Base-by-base conservation (phyloP, 2,888 invertebrate genomes). In the Danaus chrysippus region DNA sequence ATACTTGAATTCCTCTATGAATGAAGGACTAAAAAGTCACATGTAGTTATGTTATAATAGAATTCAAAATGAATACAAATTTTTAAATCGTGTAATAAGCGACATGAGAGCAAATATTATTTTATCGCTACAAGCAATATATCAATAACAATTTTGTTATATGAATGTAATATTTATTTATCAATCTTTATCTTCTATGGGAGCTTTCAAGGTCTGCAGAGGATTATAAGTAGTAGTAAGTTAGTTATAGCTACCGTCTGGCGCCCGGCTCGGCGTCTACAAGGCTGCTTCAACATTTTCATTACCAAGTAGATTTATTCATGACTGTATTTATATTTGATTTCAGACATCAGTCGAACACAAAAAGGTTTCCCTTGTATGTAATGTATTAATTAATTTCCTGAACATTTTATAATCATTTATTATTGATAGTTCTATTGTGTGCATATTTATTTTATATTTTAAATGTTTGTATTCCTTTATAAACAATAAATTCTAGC, bases 251-350 rank as follows among this genome's bases (percentile, higher is more conserved):
- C 17, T 17, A 68, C 70, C 58, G 72, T 73, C 72, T 75, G 66
- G 67, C 68, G 69, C 64, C 69, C 65, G 56, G 56, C 61, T 63
- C 68, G 72, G 70, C 71, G 75, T 71, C 75, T 69, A 70, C 77
- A 78, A 80, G 81, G 78, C 78, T 79, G 70, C 70, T 63, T 61
- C 66, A 71, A 69, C 65, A 66, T 70, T 73, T 73, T 63, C 63
- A 70, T 72, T 56, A 64, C 15, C 52, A 54, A 56, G 63, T 54
- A 49, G 54, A 12, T 58, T 46, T 46, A 62, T 58, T 62, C 58
- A 57, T 58, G 53, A 62, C 44, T 54, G 44, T 17, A 57, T 57
- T 53, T 34, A 57, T 58, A 54, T 42, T 46, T 17, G 10, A 17
- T 49, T 17, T 17, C 17, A 49, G 17, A 46, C n/a, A 34, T 34